These are phyloP conservation scores for Microcebus griseorufus DNA, from an alignment of 2,113 vertebrate species.

Conservation along the genomic window DNA sequence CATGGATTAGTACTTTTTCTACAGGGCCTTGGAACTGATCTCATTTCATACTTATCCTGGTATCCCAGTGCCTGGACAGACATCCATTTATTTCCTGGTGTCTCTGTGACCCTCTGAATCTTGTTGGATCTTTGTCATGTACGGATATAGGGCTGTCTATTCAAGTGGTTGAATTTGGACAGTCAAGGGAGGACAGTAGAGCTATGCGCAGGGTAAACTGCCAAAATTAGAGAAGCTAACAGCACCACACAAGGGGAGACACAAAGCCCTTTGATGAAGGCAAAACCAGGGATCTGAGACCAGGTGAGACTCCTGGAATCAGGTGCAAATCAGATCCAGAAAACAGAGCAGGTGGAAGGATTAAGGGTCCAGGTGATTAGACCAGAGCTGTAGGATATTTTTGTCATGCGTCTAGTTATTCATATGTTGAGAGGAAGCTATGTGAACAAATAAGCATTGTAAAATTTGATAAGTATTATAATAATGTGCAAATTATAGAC, in stretches of 20 bases:
- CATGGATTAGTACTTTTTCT: neutral
- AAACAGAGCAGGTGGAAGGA: neutral
- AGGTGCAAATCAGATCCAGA: neutral
- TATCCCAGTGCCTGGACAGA: neutral
- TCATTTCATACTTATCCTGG: neutral
- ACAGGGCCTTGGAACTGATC: neutral
- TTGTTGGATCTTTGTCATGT: neutral
- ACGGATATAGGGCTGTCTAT: neutral
- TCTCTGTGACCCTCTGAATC: neutral
- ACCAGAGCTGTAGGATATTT: neutral
- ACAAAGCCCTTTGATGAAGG: neutral
- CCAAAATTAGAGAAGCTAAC: neutral
- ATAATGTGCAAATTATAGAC: neutral
- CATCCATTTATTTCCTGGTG: neutral
- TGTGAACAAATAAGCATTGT: neutral
- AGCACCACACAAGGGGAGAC: neutral
- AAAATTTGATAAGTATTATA: neutral
- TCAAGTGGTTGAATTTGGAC: neutral
- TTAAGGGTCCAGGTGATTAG: neutral
- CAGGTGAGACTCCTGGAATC: neutral
- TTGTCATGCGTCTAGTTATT: neutral
- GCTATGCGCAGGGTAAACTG: neutral
- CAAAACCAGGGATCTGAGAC: neutral
- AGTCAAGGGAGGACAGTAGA: neutral
- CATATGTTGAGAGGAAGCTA: neutral